These are phyloP conservation scores for Glandiceps talaboti DNA, from an alignment of 53 echinoderm and acorn worm species.

Conservation along the genomic window DNA sequence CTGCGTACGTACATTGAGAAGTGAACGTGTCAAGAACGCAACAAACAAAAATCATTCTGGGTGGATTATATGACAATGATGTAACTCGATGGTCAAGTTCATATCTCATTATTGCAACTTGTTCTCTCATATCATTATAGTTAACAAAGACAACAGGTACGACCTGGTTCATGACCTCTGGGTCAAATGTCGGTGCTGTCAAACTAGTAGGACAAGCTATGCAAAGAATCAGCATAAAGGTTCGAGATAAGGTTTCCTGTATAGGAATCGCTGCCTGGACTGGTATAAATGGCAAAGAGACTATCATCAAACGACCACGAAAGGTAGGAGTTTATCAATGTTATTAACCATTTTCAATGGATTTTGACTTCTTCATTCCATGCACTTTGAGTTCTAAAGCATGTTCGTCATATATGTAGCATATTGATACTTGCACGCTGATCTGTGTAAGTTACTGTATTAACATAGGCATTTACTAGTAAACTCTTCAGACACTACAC, in stretches of 20 bases:
- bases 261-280: slow-evolving; percentile 71
- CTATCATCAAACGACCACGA: slow-evolving; percentile 18
- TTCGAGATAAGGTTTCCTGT: slow-evolving; percentile 10
- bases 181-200: slow-evolving; percentile 55
- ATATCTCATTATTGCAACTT: too few species aligned
- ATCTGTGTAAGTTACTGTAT: too few species aligned
- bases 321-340: neutral
- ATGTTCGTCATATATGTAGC: too few species aligned
- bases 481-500: too few species aligned
- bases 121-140: neutral
- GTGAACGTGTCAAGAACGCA: neutral
- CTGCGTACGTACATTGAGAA: neutral
- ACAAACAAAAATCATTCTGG: too few species aligned
- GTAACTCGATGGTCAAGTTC: too few species aligned
- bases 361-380: neutral
- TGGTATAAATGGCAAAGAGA: slow-evolving; percentile 48
- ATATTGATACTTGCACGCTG: too few species aligned
- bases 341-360: neutral
- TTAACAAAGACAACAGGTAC: slow-evolving; percentile 20
- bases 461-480: too few species aligned
- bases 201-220: slow-evolving; percentile 45
- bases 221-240: slow-evolving; percentile 13
- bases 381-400: neutral
- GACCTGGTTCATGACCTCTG: slow-evolving; percentile 69
- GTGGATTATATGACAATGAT: neutral